These are phyloP conservation scores for Polyommatus iphigenia DNA, from an alignment of 2,888 invertebrate species.

Conservation along the genomic window DNA sequence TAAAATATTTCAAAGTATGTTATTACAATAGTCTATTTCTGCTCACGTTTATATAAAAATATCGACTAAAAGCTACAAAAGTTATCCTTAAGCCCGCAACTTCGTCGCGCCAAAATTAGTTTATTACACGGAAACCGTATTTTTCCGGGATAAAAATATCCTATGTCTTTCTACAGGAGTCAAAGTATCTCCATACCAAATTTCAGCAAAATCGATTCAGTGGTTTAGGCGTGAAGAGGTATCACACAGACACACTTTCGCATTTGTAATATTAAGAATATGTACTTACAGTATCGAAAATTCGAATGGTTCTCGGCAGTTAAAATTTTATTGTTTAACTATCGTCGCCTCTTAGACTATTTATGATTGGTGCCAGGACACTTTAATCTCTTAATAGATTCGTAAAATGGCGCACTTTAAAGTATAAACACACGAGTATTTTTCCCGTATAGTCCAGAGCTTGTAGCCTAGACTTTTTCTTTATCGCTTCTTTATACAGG, in stretches of 20 bases:
- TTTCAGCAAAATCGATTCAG: too few species aligned
- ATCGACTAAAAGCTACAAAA: neutral
- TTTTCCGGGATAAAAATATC: too few species aligned
- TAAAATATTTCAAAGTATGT: neutral
- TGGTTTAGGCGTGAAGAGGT: too few species aligned
- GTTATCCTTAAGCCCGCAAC: neutral
- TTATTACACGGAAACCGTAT: too few species aligned
- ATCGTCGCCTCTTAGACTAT: neutral
- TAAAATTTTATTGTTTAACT: neutral
- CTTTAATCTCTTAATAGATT: slow-evolving; percentile 28
- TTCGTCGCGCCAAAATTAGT: too few species aligned
- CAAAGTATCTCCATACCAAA: too few species aligned
- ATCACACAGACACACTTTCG: too few species aligned
- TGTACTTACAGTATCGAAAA: neutral
- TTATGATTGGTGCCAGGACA: slow-evolving; percentile 12
- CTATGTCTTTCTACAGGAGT: too few species aligned
- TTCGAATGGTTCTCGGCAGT: neutral
- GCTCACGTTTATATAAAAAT: neutral
- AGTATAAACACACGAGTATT: slow-evolving; percentile 16
- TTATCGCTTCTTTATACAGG: too few species aligned
- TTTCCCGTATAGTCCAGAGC: neutral
- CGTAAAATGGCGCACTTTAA: slow-evolving; percentile 21
- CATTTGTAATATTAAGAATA: too few species aligned
- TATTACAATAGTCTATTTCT: neutral
- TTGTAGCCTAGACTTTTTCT: too few species aligned